A percentile compares a stretch with the other conserved stretches of the same genome.
These are phyloP conservation scores for Leuciscus idus DNA, from an alignment of 2,113 vertebrate genomes.

Conservation along the genomic window DNA sequence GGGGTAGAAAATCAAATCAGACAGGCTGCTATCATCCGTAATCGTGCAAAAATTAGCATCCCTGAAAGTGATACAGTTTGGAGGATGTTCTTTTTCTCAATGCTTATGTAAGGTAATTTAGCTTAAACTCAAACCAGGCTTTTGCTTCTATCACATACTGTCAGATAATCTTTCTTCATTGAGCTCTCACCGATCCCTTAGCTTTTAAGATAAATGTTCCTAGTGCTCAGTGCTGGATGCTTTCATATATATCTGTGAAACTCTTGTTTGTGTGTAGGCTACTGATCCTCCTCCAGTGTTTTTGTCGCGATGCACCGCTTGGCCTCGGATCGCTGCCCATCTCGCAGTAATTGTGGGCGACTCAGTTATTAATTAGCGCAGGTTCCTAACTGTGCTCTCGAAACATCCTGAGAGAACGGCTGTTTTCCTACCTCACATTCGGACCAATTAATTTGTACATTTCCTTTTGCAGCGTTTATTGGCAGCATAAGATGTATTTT, in stretches of 20 bases:
- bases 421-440: conserved; percentile 26
- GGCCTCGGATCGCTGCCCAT: conserved; percentile 22
- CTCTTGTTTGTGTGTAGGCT: conserved; percentile 28
- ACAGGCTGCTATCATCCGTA: conserved; percentile 43
- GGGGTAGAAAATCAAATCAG: conserved; percentile 45
- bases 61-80: conserved; percentile 32
- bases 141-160: not conserved
- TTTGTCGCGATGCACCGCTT: conserved; percentile 33
- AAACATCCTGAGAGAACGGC: conserved; percentile 51
- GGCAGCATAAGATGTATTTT: not conserved
- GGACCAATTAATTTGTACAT: conserved; percentile 10
- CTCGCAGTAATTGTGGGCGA: conserved; percentile 45
- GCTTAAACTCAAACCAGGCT: conserved; percentile 14
- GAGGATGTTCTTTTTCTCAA: conserved; percentile 17
- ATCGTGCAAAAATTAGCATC: conserved; percentile 27
- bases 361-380: conserved; percentile 62
- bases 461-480: conserved; percentile 7
- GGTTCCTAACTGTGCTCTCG: conserved; percentile 46
- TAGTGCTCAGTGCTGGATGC: conserved; percentile 1
- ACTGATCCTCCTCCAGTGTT: conserved; percentile 24
- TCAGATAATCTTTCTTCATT: conserved; percentile 32
- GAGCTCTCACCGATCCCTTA: not conserved
- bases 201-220: not conserved
- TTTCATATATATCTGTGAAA: conserved; percentile 13
- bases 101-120: conserved; percentile 33